Conservation (phyloP, 2,888 invertebrate genomes). For the Oscheius myriophilus region DNA sequence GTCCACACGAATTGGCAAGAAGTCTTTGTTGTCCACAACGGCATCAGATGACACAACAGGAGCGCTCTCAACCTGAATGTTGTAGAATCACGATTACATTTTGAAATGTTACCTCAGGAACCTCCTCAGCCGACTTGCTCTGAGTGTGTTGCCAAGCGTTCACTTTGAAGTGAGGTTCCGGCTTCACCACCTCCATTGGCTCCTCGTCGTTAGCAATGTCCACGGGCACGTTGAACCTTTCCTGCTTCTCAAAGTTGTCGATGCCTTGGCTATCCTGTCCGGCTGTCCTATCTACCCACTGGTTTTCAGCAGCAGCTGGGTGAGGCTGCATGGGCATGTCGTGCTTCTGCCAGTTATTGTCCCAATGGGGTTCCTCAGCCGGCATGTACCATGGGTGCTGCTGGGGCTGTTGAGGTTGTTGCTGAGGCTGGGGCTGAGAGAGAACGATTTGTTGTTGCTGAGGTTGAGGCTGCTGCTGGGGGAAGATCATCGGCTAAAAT, state of each 20-base stretch:
- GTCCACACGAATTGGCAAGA: conserved; percentile 48
- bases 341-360: conserved; percentile 26
- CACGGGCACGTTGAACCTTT: conserved; percentile 32
- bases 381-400: conserved; percentile 32
- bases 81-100: neutral
- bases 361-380: conserved; percentile 15
- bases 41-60: conserved; percentile 32
- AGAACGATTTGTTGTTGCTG: conserved; percentile 15
- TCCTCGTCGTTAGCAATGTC: conserved; percentile 26
- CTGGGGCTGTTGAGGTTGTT: neutral
- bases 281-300: conserved; percentile 27
- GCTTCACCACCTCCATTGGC: conserved; percentile 16
- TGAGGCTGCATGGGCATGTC: conserved; percentile 33
- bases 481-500: neutral
- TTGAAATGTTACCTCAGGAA: conserved; percentile 7
- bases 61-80: neutral
- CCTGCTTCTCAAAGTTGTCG: conserved; percentile 32
- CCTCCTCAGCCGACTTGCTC: conserved; percentile 23
- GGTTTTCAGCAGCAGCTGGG: conserved; percentile 20
- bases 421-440: conserved; percentile 6
- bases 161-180: conserved; percentile 15
- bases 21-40: conserved; percentile 39
- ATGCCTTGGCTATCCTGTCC: conserved; percentile 21
- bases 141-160: conserved; percentile 35
- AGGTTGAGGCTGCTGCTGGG: neutral